These are phyloP conservation scores for Penaeus monodon DNA, from an alignment of 2,888 invertebrate genomes.

Conservation along the genomic window DNA sequence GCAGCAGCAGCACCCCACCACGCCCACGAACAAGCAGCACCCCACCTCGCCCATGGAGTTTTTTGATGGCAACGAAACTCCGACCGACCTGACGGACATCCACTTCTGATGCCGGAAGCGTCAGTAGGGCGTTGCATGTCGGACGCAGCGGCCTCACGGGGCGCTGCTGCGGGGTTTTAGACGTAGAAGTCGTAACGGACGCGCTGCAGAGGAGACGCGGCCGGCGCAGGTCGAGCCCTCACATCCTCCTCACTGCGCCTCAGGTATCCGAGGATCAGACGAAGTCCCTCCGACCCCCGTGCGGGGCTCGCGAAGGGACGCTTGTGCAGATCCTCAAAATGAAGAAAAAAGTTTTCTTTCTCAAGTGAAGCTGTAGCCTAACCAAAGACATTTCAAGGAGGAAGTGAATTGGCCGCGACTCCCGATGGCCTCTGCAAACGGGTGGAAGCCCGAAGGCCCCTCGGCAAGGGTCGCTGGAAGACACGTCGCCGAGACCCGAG, in stretches of 20 bases:
- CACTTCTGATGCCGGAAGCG: slow-evolving; percentile 40
- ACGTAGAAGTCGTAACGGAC: slow-evolving; percentile 34
- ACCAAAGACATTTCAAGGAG: slow-evolving; percentile 43
- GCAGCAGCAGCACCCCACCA: slow-evolving; percentile 33
- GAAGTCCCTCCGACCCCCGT: no score
- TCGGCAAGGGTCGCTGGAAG: no score
- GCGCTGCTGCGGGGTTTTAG: slow-evolving; percentile 17
- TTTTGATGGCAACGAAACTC: slow-evolving; percentile 53
- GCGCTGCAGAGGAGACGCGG: slow-evolving; percentile 34
- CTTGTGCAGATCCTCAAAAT: neutral
- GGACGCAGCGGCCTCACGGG: neutral
- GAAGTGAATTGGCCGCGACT: slow-evolving; percentile 21
- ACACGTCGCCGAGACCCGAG: no score
- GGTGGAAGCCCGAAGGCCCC: no score
- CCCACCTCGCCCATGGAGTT: slow-evolving; percentile 53
- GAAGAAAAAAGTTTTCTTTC: neutral
- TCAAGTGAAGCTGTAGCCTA: slow-evolving; percentile 25
- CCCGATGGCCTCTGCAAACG: neutral
- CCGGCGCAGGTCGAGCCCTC: slow-evolving; percentile 11
- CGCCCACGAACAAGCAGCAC: slow-evolving; percentile 54
- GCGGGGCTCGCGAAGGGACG: neutral
- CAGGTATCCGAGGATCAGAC: slow-evolving; percentile 19
- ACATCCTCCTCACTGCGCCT: slow-evolving; percentile 30
- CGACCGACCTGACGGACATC: slow-evolving; percentile 57
- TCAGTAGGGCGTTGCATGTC: slow-evolving; percentile 18